These are phyloP conservation scores for Pipistrellus nathusii DNA, from an alignment of 2,797 vertebrate species.

Conservation along the genomic window DNA sequence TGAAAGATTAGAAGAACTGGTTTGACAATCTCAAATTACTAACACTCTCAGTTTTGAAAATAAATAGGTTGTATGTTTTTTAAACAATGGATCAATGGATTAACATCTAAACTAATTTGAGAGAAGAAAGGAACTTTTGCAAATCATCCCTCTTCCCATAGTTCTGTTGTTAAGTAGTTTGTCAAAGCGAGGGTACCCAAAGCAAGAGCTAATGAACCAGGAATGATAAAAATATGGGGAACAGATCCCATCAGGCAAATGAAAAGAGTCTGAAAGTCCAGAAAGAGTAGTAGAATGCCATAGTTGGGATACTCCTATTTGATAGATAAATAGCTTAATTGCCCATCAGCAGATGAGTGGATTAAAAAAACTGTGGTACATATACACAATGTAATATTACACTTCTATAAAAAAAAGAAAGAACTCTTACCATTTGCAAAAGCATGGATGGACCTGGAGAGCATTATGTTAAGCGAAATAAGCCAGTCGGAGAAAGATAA, in stretches of 20 bases:
- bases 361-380: too few relatives aligned
- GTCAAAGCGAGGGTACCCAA: background rate
- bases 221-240: constrained; percentile 7
- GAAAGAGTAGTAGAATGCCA: constrained; percentile 27
- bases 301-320: background rate
- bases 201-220: constrained; percentile 16
- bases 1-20: constrained; percentile 43
- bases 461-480: too few relatives aligned
- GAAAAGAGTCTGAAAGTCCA: constrained; percentile 17
- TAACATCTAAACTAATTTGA: constrained; percentile 33
- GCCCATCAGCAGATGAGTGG: too few relatives aligned
- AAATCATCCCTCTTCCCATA: background rate
- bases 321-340: background rate
- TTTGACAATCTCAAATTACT: constrained; percentile 39
- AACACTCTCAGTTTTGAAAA: constrained; percentile 40
- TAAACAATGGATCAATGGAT: background rate
- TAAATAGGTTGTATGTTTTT: background rate
- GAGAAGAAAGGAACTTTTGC: background rate
- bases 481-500: too few relatives aligned
- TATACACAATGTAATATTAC: too few relatives aligned
- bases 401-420: too few relatives aligned
- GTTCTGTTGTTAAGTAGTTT: background rate
- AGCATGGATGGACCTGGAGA: too few relatives aligned
- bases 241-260: constrained; percentile 15
- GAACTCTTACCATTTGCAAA: too few relatives aligned